Evolutionary conservation across 1,140 invertebrate species (phyloP).

Genomic region (Zaprionus camerounensis): DNA sequence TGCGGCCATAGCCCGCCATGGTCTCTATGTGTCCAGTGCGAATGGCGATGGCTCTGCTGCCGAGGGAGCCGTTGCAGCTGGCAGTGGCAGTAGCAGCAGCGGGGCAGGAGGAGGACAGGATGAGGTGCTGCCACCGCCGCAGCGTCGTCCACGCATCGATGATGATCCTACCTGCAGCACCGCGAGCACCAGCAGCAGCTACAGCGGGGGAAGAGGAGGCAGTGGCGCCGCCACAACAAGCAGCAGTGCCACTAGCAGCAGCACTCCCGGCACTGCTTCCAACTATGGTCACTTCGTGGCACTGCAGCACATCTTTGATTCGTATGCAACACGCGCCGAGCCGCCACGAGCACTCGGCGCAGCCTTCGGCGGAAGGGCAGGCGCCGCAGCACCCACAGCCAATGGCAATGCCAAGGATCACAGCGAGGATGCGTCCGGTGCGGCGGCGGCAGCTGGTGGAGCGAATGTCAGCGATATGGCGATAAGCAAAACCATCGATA

Average conservation of each 20-base stretch:
- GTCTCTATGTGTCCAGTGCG: conserved; percentile 26
- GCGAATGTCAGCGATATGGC: conserved; percentile 34
- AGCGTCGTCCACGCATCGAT: conserved; percentile 41
- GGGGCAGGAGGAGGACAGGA: conserved; percentile 7
- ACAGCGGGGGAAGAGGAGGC: background rate
- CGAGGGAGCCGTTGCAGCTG: background rate
- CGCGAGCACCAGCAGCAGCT: background rate
- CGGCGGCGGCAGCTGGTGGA: background rate
- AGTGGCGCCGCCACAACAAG: background rate
- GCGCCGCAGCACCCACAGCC: background rate
- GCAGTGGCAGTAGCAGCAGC: background rate
- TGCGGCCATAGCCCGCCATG: conserved; percentile 47
- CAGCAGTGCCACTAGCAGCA: background rate
- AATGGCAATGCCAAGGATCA: conserved; percentile 23
- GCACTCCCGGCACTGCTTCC: background rate
- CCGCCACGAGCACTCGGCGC: background rate
- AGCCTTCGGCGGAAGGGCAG: background rate
- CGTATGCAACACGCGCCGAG: background rate
- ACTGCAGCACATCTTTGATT: conserved; percentile 32
- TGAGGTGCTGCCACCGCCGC: conserved; percentile 29
- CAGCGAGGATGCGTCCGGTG: background rate
- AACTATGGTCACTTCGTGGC: conserved; percentile 37
- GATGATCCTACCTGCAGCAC: background rate
- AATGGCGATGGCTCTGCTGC: conserved; percentile 5
- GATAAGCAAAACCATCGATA: conserved; percentile 42